A percentile compares a stretch with the other conserved stretches of the same genome.
Conservation (phyloP, 23 tunicate genomes). For the Halocynthia aurantium region DNA sequence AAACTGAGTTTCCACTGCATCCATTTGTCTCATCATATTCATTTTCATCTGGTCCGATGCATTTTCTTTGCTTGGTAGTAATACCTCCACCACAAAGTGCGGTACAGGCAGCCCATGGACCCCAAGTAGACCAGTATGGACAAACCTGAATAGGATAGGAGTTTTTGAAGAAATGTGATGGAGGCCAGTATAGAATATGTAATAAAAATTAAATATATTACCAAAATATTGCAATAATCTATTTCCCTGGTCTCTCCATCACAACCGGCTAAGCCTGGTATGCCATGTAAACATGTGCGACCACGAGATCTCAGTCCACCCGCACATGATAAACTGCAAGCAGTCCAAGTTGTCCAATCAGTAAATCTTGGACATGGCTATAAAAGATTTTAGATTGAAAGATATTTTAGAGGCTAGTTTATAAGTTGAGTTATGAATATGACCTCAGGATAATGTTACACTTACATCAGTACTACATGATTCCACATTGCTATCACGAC, state of each 20-base stretch:
- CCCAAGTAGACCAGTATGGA: conserved; percentile 64
- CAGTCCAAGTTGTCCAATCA: conserved; percentile 19
- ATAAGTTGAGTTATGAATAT: neutral
- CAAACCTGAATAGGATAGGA: conserved; percentile 31
- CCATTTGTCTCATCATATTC: conserved; percentile 18
- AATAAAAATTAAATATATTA: no score
- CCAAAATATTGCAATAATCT: neutral
- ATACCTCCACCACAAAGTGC: conserved; percentile 42
- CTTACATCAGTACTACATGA: conserved; percentile 15
- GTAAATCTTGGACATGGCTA: conserved; percentile 18
- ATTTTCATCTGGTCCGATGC: conserved; percentile 32
- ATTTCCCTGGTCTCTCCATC: conserved; percentile 21
- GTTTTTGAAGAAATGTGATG: no score
- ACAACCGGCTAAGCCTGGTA: conserved; percentile 44
- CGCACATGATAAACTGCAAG: conserved; percentile 3
- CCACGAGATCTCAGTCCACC: conserved; percentile 22
- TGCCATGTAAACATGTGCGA: conserved; percentile 35
- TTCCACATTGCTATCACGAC: neutral
- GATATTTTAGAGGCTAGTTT: neutral
- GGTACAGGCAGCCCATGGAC: conserved; percentile 25
- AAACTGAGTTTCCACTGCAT: neutral
- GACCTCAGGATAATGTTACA: neutral
- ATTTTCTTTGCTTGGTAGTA: conserved; percentile 29
- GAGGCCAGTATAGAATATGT: no score
- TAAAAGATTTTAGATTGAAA: neutral